A percentile compares a stretch with the other conserved stretches of the same genome.
phyloP scores from a whole-genome alignment of 2,113 vertebrate species.

The Loxodonta africana region DNA sequence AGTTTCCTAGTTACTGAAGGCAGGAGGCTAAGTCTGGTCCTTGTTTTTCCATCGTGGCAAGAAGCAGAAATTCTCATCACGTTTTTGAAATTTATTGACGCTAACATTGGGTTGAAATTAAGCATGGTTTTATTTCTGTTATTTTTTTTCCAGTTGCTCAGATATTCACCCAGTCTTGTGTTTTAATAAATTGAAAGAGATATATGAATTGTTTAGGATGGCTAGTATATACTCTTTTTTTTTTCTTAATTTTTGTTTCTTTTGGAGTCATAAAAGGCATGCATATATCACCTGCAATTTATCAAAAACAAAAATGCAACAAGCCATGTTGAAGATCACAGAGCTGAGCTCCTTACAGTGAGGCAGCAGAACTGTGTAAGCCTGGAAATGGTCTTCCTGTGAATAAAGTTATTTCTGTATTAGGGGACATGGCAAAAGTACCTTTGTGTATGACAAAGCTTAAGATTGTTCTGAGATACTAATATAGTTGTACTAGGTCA shows the following conservation, averaged over 20 bases:
- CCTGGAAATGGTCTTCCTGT: neutral
- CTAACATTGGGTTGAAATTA: slow-evolving; percentile 5
- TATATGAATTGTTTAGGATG: slow-evolving; percentile 13
- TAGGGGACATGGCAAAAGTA: neutral
- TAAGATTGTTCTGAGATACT: slow-evolving; percentile 49
- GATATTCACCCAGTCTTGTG: neutral
- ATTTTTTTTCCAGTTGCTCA: neutral
- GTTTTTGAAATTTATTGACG: neutral
- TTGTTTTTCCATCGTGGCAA: neutral
- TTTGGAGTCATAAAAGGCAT: neutral
- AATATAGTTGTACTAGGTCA: neutral
- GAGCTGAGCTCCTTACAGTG: neutral
- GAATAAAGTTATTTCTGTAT: slow-evolving; percentile 6
- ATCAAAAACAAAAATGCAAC: neutral
- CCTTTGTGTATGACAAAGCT: neutral
- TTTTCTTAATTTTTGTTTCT: neutral
- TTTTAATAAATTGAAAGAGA: slow-evolving; percentile 35
- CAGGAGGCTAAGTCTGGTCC: neutral
- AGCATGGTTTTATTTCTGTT: neutral
- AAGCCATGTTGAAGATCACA: neutral
- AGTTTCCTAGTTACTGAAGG: neutral
- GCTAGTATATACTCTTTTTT: neutral
- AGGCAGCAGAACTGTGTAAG: neutral
- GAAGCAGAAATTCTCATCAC: slow-evolving; percentile 4
- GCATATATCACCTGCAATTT: neutral